Conservation (phyloP, 2,113 vertebrate genomes). For the Craseonycteris thonglongyai region DNA sequence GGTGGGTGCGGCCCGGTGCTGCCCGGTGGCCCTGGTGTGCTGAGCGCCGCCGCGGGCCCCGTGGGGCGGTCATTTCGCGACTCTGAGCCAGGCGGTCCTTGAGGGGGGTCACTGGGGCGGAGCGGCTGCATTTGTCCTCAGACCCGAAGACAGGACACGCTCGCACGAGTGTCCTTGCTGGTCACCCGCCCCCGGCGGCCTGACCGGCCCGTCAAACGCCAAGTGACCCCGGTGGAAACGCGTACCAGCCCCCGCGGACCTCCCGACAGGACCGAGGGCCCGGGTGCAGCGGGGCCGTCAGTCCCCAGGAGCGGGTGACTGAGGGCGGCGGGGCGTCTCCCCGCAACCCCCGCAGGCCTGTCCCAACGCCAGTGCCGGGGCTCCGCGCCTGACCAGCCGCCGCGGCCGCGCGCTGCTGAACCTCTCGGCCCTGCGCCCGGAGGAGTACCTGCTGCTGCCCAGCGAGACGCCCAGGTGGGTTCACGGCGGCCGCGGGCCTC, state of each 20-base stretch:
- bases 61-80: neutral
- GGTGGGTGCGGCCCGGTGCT: rapidly evolving
- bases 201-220: too few species aligned
- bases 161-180: too few species aligned
- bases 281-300: neutral
- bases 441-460: slow-evolving; percentile 74
- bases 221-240: too few species aligned
- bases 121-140: neutral
- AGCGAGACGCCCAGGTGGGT: slow-evolving; percentile 73
- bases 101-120: too few species aligned
- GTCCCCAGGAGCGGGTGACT: too few species aligned
- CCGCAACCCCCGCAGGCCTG: slow-evolving; percentile 71
- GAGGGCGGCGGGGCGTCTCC: neutral
- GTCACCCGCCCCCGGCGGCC: too few species aligned
- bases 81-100: too few species aligned
- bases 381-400: slow-evolving; percentile 65
- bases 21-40: rapidly evolving
- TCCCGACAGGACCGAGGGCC: too few species aligned
- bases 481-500: neutral
- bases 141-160: neutral
- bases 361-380: slow-evolving; percentile 21
- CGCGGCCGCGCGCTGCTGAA: slow-evolving; percentile 74
- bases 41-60: neutral
- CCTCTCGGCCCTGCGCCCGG: slow-evolving; percentile 72
- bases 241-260: too few species aligned